Base-by-base conservation (phyloP, 2,797 vertebrate genomes). In the Semotilus atromaculatus region DNA sequence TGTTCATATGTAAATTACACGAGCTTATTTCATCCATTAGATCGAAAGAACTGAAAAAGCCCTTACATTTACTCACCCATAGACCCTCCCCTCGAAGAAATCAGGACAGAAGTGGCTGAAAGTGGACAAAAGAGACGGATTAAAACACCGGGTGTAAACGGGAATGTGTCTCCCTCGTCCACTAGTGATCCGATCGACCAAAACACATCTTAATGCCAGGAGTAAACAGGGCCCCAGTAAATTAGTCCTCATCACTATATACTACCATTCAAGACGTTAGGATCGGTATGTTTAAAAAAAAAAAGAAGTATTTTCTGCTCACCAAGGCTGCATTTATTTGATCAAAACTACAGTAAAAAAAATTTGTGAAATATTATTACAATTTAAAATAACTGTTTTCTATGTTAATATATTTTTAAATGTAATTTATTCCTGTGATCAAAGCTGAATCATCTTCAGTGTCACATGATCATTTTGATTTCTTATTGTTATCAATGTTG, bases 1-100 rank as follows among this genome's bases (percentile, higher is more conserved):
- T 0, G 51, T 53, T 23, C 2, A 53, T 21, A 40, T 40, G 40
- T 10, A 40, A 40, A 40, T 0, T 40, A 2, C 2, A 0, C 0
- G 1, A 40, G 9, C 0, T 53, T 53, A 55, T 9, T 9, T 55
- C 0, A 0, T 55, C 21, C 21, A 8, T 55, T 55, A 8, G 8
- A 55, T 10, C 0, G 7, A 55, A 55, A 55, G 21, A 23, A 3
- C 1, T 55, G 21, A 8, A 55, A 55, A 21, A 40, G 6, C 0
- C 7, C 53, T 3, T 55, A 23, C 3, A 23, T 23, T 23, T 55
- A 23, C 21, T 3, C 7, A 2, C 21, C 21, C 7, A 55, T 9
- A 55, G 1, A 3, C 7, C 53, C 53, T 55, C 21, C 19, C 53
- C 21, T 23, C 7, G 45, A 48, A 55, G 53, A 55, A 23, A 55